Base-by-base conservation (phyloP, 2,888 invertebrate genomes). In the Miltochrista miniata region DNA sequence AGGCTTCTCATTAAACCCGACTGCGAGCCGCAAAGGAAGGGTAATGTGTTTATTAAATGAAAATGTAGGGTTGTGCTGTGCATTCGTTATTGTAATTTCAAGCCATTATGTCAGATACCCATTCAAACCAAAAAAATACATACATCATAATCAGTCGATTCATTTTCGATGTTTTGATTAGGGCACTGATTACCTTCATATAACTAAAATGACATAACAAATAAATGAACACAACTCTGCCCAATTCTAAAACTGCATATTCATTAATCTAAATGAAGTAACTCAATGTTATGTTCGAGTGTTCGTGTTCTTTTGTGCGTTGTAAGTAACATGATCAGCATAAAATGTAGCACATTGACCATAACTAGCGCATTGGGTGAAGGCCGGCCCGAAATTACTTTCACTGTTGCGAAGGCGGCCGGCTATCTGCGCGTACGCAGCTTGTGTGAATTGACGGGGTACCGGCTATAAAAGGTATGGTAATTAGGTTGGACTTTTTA, bases 351-450 rank as follows among this genome's bases (percentile, higher is more conserved):
- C 18, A 24, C 18, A 24, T 24, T 24, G 18, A 24, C 18, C 48
- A 56, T 57, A 68, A 73, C 64, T 77, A 62, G 71, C 64, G 61
- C 78, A 79, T 59, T 73, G 66, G 85, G 83, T 85, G 85, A 87
- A 87, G 87, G 87, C 86, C 86, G 73, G 62, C 55, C 70, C 75
- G 71, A 80, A 76, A 81, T 74, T 76, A 72, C 87, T 87, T 87
- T 87, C 86, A 74, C 79, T 70, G 56, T 85, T 82, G 64, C 68
- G 69, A 55, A 61, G 54, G 51, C 54, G 61, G 38, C 44, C 59
- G 53, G 59, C 38, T 37, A 29, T 38, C 14, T 29, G 31, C 34
- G 35, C 38, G 39, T 45, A 40, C 52, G 40, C 38, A 15, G 34
- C 13, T 37, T 10, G 12, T 38, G 38, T 37, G 15, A 8, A 31